Percentiles rank a stretch among this genome's conserved stretches.
phyloP scores from a whole-genome alignment of 2,888 invertebrate genomes.

The Shargacucullia verbasci region DNA sequence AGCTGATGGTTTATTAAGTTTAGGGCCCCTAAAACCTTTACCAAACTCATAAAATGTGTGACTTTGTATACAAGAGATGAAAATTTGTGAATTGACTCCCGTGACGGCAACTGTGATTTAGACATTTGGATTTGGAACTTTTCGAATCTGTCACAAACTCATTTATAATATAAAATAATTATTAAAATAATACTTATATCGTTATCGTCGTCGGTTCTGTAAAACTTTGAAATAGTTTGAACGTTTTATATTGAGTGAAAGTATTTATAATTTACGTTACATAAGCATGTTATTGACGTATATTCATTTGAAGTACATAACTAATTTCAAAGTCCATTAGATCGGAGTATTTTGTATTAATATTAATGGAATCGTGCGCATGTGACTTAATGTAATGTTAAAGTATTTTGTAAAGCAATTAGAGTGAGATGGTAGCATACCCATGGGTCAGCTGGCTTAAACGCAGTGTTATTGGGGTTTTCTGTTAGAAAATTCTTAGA shows the following conservation, averaged over 20 bases:
- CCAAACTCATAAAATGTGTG: conserved; percentile 74
- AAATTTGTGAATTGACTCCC: conserved; percentile 14
- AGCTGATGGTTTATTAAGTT: conserved; percentile 91
- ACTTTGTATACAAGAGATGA: neutral
- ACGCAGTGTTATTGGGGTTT: no score
- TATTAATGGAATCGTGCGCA: neutral
- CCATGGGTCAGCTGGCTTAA: no score
- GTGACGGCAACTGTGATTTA: conserved; percentile 45
- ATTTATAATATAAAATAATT: no score
- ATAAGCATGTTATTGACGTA: neutral
- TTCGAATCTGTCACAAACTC: conserved; percentile 9
- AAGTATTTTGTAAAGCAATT: no score
- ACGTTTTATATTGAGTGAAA: conserved; percentile 5
- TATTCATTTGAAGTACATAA: conserved; percentile 18
- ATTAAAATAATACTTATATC: conserved; percentile 21
- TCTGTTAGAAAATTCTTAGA: no score
- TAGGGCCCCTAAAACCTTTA: conserved; percentile 92
- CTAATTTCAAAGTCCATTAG: conserved; percentile 4
- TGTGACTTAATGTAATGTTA: no score
- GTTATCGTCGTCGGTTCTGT: conserved; percentile 1
- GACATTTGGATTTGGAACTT: conserved; percentile 6
- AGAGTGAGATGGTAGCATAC: no score
- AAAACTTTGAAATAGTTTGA: conserved; percentile 5
- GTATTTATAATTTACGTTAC: conserved; percentile 8
- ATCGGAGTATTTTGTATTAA: conserved; percentile 3